phyloP scores from a whole-genome alignment of 2,888 invertebrate species.

The Sphinx pinastri region DNA sequence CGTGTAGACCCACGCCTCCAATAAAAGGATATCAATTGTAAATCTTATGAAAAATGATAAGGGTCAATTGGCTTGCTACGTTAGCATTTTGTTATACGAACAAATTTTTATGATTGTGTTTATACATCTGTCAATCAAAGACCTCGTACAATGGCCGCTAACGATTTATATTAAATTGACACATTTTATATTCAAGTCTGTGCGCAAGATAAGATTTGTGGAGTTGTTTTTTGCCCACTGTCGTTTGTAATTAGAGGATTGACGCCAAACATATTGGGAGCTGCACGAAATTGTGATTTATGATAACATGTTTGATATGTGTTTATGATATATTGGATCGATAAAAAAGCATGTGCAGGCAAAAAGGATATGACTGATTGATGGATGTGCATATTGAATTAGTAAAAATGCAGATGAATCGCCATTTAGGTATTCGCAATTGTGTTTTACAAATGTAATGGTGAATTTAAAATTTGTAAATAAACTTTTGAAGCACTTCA shows the following conservation, averaged over 20 bases:
- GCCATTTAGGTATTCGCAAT: not conserved
- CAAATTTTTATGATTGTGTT: slow-evolving; percentile 69
- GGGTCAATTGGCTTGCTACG: slow-evolving; percentile 22
- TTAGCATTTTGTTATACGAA: slow-evolving; percentile 45
- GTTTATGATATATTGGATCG: slow-evolving; percentile 6
- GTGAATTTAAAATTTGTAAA: not conserved
- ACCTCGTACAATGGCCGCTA: slow-evolving; percentile 50
- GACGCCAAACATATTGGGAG: slow-evolving; percentile 12
- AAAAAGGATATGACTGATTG: slow-evolving; percentile 8
- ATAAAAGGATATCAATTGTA: slow-evolving; percentile 23
- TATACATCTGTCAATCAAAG: slow-evolving; percentile 57
- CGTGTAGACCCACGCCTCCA: slow-evolving; percentile 4
- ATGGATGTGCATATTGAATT: slow-evolving; percentile 15
- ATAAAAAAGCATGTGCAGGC: not conserved
- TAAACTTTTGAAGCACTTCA: not conserved
- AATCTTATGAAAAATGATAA: slow-evolving; percentile 21
- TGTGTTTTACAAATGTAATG: not conserved
- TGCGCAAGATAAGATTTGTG: slow-evolving; percentile 15
- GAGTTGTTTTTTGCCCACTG: slow-evolving; percentile 21
- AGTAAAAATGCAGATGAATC: slow-evolving; percentile 1
- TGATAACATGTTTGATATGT: slow-evolving; percentile 12
- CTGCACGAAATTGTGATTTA: slow-evolving; percentile 10
- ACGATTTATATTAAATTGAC: slow-evolving; percentile 58
- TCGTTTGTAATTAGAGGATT: slow-evolving; percentile 14
- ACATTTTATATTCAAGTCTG: slow-evolving; percentile 38